Conservation (phyloP, 2,797 vertebrate species). For the Cossypha dichroa region DNA sequence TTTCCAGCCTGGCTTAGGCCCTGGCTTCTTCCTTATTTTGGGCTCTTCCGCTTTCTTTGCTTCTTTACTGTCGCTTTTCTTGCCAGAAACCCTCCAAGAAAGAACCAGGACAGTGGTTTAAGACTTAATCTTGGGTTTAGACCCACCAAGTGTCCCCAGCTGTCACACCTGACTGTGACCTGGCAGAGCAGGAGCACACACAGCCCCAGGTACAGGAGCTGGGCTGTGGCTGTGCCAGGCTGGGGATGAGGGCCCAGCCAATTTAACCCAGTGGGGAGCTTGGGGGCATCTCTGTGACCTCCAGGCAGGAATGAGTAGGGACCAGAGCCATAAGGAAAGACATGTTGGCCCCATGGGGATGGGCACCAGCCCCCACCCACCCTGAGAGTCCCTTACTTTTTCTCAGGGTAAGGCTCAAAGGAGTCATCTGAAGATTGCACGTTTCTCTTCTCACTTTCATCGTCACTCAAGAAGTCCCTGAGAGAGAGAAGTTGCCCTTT, state of each 20-base stretch:
- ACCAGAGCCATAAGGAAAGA: not conserved
- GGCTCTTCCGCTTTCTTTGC: slow-evolving; percentile 77
- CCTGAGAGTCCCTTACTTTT: slow-evolving; percentile 76
- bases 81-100: slow-evolving; percentile 66
- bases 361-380: not conserved
- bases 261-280: not conserved
- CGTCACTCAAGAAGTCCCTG: slow-evolving; percentile 83
- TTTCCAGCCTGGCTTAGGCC: slow-evolving; percentile 97
- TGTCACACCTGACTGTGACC: fast-evolving
- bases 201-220: fast-evolving
- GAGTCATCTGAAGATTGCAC: slow-evolving; percentile 80
- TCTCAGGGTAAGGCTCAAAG: slow-evolving; percentile 82
- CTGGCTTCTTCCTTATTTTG: slow-evolving; percentile 90
- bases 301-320: not conserved
- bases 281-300: fast-evolving
- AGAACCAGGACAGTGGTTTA: not conserved
- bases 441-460: slow-evolving; percentile 76
- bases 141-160: not conserved
- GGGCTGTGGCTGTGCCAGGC: too few species aligned
- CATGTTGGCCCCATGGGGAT: fast-evolving
- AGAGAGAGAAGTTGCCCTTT: slow-evolving; percentile 26
- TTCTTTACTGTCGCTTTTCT: slow-evolving; percentile 75
- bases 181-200: not conserved
- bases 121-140: not conserved
- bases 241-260: not conserved